Evolutionary conservation across 2,888 invertebrate species (phyloP).

Genomic region (Campaea margaritaria): DNA sequence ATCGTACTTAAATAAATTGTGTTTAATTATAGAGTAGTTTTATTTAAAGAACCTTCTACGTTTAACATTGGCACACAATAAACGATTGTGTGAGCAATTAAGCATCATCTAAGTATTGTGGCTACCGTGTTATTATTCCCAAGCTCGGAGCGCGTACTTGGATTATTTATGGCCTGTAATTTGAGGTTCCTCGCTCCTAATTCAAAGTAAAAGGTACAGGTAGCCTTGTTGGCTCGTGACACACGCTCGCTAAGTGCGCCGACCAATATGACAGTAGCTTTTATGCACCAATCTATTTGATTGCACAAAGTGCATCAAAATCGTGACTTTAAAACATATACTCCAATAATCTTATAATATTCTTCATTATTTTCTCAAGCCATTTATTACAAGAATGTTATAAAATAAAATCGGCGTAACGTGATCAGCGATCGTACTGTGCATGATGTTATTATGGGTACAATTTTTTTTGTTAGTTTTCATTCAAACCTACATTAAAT

Average conservation of each 20-base stretch:
- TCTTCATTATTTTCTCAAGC: neutral
- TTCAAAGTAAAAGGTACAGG: conserved; percentile 73
- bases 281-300: conserved; percentile 21
- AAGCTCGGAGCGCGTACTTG: conserved; percentile 65
- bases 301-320: conserved; percentile 31
- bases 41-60: conserved; percentile 31
- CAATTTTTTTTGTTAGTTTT: no score
- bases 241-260: conserved; percentile 50
- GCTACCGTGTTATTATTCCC: conserved; percentile 54
- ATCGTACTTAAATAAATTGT: conserved; percentile 57
- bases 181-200: conserved; percentile 64
- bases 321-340: conserved; percentile 47
- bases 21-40: conserved; percentile 49
- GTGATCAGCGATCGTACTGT: neutral
- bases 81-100: conserved; percentile 39
- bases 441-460: no score
- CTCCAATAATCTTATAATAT: neutral
- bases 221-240: conserved; percentile 68
- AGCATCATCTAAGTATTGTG: conserved; percentile 33
- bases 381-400: neutral
- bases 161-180: conserved; percentile 72
- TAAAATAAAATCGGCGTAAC: neutral
- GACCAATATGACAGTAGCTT: conserved; percentile 26
- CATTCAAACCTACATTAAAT: no score
- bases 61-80: conserved; percentile 39